Evolutionary conservation across 2,113 vertebrate genomes (phyloP).

Genomic region (Acanthochromis polyacanthus): DNA sequence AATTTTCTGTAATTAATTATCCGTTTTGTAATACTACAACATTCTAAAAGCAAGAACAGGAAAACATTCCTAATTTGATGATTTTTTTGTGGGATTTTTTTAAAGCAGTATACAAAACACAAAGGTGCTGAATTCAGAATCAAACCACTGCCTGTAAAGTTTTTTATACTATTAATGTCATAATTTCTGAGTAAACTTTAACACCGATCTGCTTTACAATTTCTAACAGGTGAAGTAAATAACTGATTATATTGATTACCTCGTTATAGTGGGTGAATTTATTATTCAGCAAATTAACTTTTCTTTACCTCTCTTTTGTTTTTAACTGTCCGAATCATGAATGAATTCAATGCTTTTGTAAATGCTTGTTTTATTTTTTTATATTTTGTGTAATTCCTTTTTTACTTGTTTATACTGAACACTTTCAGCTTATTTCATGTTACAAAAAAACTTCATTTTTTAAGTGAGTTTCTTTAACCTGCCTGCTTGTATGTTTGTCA

Average conservation of each 20-base stretch:
- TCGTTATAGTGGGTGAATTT: too few relatives aligned
- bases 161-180: not conserved
- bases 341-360: not conserved
- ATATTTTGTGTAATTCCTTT: not conserved
- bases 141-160: not conserved
- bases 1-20: too few relatives aligned
- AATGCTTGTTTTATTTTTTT: not conserved
- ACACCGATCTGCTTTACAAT: too few relatives aligned
- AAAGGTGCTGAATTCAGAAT: not conserved
- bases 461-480: not conserved
- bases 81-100: not conserved
- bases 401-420: not conserved
- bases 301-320: too few relatives aligned
- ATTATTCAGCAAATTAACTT: not conserved
- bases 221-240: too few relatives aligned
- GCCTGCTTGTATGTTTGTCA: conserved; percentile 8
- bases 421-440: not conserved
- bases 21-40: too few relatives aligned
- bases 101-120: not conserved
- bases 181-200: not conserved
- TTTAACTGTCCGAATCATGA: not conserved
- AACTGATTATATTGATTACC: too few relatives aligned
- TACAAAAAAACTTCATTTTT: conserved; percentile 19
- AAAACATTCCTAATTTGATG: not conserved
- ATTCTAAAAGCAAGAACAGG: too few relatives aligned